phyloP scores from a whole-genome alignment of 2,113 vertebrate species.

The Ailurus styani region DNA sequence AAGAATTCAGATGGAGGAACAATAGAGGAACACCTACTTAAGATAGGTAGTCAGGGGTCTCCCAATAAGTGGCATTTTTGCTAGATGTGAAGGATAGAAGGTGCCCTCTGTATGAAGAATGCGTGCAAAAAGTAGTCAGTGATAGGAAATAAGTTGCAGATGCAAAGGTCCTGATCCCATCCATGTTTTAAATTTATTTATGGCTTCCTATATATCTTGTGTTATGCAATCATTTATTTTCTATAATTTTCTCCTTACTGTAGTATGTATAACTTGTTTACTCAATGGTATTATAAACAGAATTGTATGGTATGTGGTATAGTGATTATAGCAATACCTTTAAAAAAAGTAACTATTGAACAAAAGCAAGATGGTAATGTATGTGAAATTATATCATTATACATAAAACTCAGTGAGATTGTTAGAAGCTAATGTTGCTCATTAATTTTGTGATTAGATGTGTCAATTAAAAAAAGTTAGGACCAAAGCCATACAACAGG shows the following conservation, averaged over 20 bases:
- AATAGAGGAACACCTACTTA: not conserved
- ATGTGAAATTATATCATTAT: not conserved
- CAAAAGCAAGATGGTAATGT: not conserved
- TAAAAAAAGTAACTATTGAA: not conserved
- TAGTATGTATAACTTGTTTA: not conserved
- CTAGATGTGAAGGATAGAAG: not conserved
- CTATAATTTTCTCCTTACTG: not conserved
- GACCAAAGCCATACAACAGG: not conserved
- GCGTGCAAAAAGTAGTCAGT: not conserved
- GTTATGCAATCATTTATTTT: not conserved
- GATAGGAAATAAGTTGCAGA: not conserved
- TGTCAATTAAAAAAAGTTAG: not conserved
- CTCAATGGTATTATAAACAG: not conserved
- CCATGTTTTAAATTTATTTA: not conserved
- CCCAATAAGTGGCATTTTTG: not conserved
- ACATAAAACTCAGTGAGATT: not conserved
- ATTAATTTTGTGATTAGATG: not conserved
- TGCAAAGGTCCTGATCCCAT: not conserved
- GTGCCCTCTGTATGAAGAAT: not conserved
- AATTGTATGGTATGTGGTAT: not conserved
- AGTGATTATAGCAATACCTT: not conserved
- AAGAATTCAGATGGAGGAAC: not conserved
- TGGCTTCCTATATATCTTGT: not conserved
- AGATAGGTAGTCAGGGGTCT: not conserved
- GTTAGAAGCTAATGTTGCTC: not conserved